Conservation (phyloP, 2,113 vertebrate genomes). For the Patagioenas fasciata region DNA sequence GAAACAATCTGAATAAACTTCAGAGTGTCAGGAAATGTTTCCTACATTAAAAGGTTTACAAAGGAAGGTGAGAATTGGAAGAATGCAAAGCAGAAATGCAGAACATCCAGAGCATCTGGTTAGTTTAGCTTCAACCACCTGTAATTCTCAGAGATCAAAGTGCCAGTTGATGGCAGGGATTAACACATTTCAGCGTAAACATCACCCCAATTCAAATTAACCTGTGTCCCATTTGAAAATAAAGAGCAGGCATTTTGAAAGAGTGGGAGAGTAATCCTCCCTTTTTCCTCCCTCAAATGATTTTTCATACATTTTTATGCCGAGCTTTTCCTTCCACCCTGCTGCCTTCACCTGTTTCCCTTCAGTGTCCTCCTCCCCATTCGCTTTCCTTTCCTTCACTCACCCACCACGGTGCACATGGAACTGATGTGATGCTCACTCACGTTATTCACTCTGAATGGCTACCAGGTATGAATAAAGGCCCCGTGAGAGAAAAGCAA, state of each 20-base stretch:
- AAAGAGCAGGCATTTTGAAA: neutral
- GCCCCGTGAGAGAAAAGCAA: neutral
- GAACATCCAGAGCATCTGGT: slow-evolving; percentile 28
- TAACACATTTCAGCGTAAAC: slow-evolving; percentile 41
- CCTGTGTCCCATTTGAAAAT: neutral
- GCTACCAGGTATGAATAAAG: neutral
- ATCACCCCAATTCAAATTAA: neutral
- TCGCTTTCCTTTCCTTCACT: neutral
- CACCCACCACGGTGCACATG: neutral
- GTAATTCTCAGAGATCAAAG: slow-evolving; percentile 44
- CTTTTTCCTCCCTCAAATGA: neutral
- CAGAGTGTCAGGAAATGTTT: neutral
- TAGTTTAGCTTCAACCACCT: slow-evolving; percentile 23
- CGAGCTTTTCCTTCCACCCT: neutral
- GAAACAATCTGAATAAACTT: neutral
- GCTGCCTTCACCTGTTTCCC: neutral
- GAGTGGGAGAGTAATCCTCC: neutral
- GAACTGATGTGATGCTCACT: neutral
- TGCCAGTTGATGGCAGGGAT: neutral
- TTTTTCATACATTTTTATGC: neutral
- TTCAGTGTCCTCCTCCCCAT: neutral
- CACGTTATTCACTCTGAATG: neutral
- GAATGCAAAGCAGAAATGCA: slow-evolving; percentile 38
- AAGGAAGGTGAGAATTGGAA: slow-evolving; percentile 24
- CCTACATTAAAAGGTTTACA: neutral